Base-by-base conservation (phyloP, 2,888 invertebrate genomes). In the Zeuzera pyrina region DNA sequence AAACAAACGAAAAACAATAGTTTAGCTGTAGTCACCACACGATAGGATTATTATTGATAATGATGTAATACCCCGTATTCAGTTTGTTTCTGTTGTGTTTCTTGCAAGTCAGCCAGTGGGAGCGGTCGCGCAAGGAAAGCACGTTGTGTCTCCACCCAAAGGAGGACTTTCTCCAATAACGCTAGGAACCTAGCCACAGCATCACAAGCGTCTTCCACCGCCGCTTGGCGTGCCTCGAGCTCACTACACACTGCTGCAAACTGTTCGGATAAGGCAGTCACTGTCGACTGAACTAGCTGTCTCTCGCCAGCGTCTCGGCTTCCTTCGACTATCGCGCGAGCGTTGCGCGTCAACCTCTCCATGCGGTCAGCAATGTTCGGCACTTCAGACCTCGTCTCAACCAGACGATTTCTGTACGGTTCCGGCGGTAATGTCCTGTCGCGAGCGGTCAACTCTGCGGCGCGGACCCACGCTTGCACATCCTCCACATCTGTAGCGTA, bases 111-210 rank as follows among this genome's bases (percentile, higher is more conserved):
- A 53, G 88, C 89, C 52, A 95, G 85, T 51, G 89, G 89, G 38
- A 95, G 84, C 30, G 92, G 91, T 65, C 92, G 91, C 50, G 88
- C 86, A 29, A 95, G 85, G 85, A 95, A 94, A 36, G 85, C 83
- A 49, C 88, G 89, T 69, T 94, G 94, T 52, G 94, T 94, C 42
- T 89, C 87, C 22, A 91, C 91, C 95, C 95, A 96, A 34, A 87
- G 77, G 72, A 91, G 89, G 27, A 95, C 93, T 47, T 90, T 87
- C 62, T 92, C 91, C 56, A 95, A 89, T 41, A 95, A 83, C 36
- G 91, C 87, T 50, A 94, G 86, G 87, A 96, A 96, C 36, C 93
- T 86, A 44, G 93, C 90, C 88, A 94, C 95, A 14, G 95, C 93
- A 57, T 95, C 95, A 51, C 95, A 85, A 38, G 92, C 92, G 57